Conservation (phyloP, 2,888 invertebrate genomes). For the Empis stercorea region DNA sequence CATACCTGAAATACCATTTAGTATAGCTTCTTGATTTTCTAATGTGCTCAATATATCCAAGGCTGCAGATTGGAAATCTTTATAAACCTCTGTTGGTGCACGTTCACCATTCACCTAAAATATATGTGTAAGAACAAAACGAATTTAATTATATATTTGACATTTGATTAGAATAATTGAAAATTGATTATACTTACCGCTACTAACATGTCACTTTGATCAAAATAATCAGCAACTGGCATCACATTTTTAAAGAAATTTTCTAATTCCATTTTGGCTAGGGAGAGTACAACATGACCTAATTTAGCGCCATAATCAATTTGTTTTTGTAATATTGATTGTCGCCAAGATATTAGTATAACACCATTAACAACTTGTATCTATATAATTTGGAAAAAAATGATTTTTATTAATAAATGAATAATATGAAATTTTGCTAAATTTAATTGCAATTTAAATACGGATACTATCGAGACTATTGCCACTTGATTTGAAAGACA, state of each 20-base stretch:
- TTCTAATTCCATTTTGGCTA: constrained; percentile 76
- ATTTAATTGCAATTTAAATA: not conserved
- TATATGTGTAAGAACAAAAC: not conserved
- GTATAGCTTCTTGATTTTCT: constrained; percentile 48
- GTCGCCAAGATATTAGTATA: constrained; percentile 75
- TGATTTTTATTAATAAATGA: too few species aligned
- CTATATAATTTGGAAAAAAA: too few species aligned
- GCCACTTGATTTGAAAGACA: too few species aligned
- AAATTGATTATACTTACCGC: constrained; percentile 40
- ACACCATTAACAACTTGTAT: constrained; percentile 81
- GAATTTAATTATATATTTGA: not conserved
- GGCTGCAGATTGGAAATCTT: constrained; percentile 68
- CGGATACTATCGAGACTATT: too few species aligned
- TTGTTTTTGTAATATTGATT: constrained; percentile 73
- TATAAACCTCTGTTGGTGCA: constrained; percentile 74
- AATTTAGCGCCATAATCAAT: constrained; percentile 82
- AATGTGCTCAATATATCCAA: constrained; percentile 60
- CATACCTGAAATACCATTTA: constrained; percentile 50
- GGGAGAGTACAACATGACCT: constrained; percentile 64
- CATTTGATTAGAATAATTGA: not conserved
- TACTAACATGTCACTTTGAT: constrained; percentile 67
- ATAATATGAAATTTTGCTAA: not conserved
- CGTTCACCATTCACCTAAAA: constrained; percentile 74
- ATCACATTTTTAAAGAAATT: constrained; percentile 83
- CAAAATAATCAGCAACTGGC: constrained; percentile 84